A percentile compares a stretch with the other conserved stretches of the same genome.
Evolutionary conservation across 1,140 invertebrate genomes (phyloP).

Genomic region (Semibalanus balanoides): DNA sequence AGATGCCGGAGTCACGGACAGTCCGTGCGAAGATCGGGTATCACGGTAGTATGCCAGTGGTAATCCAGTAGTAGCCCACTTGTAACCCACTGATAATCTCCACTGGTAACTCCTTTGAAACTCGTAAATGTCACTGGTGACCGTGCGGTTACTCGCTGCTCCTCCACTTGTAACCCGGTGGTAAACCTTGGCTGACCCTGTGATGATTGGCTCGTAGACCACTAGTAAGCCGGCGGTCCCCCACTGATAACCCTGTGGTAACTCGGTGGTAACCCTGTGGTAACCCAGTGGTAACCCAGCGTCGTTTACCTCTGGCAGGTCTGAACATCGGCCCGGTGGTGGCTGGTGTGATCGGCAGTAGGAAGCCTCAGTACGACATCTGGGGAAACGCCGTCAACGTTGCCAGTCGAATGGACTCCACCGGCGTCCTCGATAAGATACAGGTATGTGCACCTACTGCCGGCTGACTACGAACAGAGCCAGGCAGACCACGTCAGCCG

Average conservation of each 20-base stretch:
- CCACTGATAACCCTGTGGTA: too few relatives aligned
- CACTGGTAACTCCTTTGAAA: neutral
- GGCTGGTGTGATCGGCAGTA: constrained; percentile 33
- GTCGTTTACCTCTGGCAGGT: neutral
- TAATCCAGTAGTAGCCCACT: neutral
- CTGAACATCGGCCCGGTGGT: constrained; percentile 5
- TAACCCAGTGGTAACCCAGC: too few relatives aligned
- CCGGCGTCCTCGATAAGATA: constrained; percentile 68
- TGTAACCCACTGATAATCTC: neutral
- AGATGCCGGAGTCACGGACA: too few relatives aligned
- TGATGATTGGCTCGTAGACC: neutral
- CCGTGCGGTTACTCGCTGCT: neutral
- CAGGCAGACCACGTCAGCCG: too few relatives aligned
- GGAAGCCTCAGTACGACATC: constrained; percentile 79
- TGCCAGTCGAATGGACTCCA: constrained; percentile 82
- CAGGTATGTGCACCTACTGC: too few relatives aligned
- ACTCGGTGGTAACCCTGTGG: too few relatives aligned
- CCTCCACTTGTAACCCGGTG: neutral
- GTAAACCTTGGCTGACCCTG: neutral
- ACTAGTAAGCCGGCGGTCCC: too few relatives aligned
- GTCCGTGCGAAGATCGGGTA: too few relatives aligned
- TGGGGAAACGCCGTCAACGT: constrained; percentile 90
- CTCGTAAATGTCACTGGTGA: neutral
- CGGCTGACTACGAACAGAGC: too few relatives aligned
- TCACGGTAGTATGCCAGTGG: too few relatives aligned